These are phyloP conservation scores for Poeciliopsis prolifica DNA, from an alignment of 2,113 vertebrate species.

Conservation along the genomic window DNA sequence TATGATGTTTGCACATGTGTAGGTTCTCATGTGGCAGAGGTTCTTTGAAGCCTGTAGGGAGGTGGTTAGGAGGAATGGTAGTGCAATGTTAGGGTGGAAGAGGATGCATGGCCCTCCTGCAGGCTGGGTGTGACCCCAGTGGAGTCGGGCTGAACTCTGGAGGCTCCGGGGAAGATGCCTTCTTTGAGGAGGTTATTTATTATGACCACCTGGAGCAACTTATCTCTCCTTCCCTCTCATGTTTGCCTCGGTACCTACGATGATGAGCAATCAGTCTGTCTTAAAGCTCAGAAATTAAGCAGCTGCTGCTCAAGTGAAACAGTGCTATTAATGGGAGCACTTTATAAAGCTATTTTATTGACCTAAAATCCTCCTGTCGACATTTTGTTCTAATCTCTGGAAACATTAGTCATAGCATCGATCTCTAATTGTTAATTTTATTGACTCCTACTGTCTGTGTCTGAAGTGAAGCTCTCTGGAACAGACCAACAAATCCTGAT, in stretches of 20 bases:
- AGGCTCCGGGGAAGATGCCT: conserved; percentile 67
- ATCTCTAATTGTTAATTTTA: conserved; percentile 15
- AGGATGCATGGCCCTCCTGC: conserved; percentile 66
- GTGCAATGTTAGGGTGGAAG: conserved; percentile 38
- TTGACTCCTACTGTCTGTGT: not conserved
- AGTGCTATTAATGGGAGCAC: conserved; percentile 25
- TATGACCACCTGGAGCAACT: conserved; percentile 73
- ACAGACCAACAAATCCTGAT: too few relatives aligned
- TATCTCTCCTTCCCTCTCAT: conserved; percentile 40
- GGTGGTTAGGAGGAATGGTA: conserved; percentile 56
- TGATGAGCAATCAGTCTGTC: conserved; percentile 14
- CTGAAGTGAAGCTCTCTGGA: not conserved
- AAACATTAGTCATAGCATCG: conserved; percentile 1
- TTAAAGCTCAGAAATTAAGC: conserved; percentile 36
- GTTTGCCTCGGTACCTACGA: conserved; percentile 26
- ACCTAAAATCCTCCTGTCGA: conserved; percentile 8
- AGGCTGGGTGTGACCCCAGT: conserved; percentile 59
- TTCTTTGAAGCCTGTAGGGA: conserved; percentile 73
- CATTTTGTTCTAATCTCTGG: not conserved
- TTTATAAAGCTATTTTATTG: not conserved
- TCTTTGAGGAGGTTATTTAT: conserved; percentile 74
- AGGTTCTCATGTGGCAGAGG: conserved; percentile 44
- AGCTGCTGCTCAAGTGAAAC: conserved; percentile 5
- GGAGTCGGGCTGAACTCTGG: conserved; percentile 62
- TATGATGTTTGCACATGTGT: conserved; percentile 33